Conservation (phyloP, 2,888 invertebrate species). For the Dicyrtomina minuta region DNA sequence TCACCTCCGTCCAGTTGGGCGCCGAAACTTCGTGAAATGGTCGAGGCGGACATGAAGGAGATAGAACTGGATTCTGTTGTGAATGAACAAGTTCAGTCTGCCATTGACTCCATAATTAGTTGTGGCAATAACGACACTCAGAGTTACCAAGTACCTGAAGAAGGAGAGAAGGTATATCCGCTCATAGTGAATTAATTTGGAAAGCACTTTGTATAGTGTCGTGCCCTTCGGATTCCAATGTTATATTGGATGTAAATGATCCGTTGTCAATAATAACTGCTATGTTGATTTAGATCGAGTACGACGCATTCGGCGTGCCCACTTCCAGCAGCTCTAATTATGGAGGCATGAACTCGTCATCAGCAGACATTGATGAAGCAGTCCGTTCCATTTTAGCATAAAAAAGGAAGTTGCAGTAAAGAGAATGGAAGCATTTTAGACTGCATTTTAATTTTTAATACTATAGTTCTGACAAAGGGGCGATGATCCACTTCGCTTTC, state of each 20-base stretch:
- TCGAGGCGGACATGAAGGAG: constrained; percentile 51
- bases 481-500: neutral
- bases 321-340: constrained; percentile 43
- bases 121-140: constrained; percentile 42
- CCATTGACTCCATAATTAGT: constrained; percentile 53
- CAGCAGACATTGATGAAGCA: constrained; percentile 53
- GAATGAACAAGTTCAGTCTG: constrained; percentile 53
- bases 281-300: constrained; percentile 47
- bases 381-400: constrained; percentile 50
- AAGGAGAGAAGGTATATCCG: constrained; percentile 47
- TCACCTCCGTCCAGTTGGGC: constrained; percentile 49
- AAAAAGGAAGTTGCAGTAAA: constrained; percentile 13
- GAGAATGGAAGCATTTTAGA: no score
- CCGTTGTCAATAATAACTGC: neutral
- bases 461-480: neutral
- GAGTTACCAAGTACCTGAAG: constrained; percentile 39
- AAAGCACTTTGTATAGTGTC: neutral
- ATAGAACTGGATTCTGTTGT: constrained; percentile 51
- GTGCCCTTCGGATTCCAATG: neutral
- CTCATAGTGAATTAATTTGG: neutral
- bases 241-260: neutral
- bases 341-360: constrained; percentile 44
- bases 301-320: constrained; percentile 53
- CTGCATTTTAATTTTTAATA: no score
- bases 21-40: constrained; percentile 51